A percentile compares a stretch with the other conserved stretches of the same genome.
Evolutionary conservation across 2,113 vertebrate genomes (phyloP).

Genomic region (Oreotrochilus melanogaster): DNA sequence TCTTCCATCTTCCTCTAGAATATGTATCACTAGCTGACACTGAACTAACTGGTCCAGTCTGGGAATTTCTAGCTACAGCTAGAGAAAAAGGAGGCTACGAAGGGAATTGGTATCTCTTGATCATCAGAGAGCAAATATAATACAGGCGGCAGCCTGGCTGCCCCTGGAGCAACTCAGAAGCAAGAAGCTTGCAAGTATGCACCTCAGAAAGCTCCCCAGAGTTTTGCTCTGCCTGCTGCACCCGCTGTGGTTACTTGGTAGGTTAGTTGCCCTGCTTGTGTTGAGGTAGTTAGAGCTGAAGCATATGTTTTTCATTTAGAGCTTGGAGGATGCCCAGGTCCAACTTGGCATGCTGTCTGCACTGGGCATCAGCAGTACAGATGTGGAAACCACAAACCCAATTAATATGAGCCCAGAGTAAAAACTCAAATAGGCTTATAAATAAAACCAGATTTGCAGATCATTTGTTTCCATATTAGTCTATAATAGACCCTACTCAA

Average conservation of each 20-base stretch:
- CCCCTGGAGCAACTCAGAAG: constrained; percentile 58
- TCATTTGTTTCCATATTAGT: constrained; percentile 73
- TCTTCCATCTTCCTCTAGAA: constrained; percentile 62
- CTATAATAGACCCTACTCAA: constrained; percentile 71
- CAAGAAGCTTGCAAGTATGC: constrained; percentile 47
- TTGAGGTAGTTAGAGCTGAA: constrained; percentile 43
- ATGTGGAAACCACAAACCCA: constrained; percentile 73
- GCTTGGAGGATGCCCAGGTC: constrained; percentile 70
- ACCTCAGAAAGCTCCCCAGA: constrained; percentile 46
- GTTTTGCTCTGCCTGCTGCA: constrained; percentile 40
- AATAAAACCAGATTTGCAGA: constrained; percentile 71
- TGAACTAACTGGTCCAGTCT: constrained; percentile 52
- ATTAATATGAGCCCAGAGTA: constrained; percentile 67
- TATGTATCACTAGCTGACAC: constrained; percentile 41
- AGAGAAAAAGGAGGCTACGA: constrained; percentile 6
- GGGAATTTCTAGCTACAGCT: constrained; percentile 39
- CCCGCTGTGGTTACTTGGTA: constrained; percentile 46
- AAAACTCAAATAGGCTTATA: constrained; percentile 71
- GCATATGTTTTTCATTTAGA: constrained; percentile 56
- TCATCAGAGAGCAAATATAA: constrained; percentile 51
- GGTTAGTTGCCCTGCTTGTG: constrained; percentile 47
- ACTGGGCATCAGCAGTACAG: constrained; percentile 67
- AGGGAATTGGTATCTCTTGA: constrained; percentile 60
- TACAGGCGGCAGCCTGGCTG: constrained; percentile 67
- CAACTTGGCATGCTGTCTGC: constrained; percentile 53